These are phyloP conservation scores for Hypotaenidia okinawae DNA, from an alignment of 2,797 vertebrate genomes.

Conservation along the genomic window DNA sequence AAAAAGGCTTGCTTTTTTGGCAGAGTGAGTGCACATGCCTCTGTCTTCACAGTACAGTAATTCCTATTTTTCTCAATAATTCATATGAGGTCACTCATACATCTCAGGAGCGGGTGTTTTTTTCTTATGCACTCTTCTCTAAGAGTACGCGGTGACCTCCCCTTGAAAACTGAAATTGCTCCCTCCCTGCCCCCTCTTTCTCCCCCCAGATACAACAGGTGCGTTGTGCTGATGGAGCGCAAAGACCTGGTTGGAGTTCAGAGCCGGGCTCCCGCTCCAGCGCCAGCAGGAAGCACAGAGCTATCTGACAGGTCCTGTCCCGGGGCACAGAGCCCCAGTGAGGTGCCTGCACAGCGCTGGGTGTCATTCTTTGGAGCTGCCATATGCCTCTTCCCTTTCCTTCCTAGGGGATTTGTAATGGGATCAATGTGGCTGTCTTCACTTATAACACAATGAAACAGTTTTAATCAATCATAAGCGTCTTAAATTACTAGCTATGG, in stretches of 20 bases:
- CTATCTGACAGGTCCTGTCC: neutral
- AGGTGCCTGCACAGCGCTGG: rapidly evolving
- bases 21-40: neutral
- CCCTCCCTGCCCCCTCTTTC: no score
- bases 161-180: slow-evolving; percentile 26
- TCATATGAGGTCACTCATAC: neutral
- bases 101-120: neutral
- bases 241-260: neutral
- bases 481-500: neutral
- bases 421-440: neutral
- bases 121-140: neutral
- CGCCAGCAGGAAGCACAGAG: slow-evolving; percentile 2
- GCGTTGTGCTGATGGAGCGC: neutral
- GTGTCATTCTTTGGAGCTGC: neutral
- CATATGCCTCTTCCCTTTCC: neutral
- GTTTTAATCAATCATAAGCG: neutral
- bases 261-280: neutral
- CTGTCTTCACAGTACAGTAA: neutral
- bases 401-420: neutral
- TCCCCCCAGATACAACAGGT: slow-evolving; percentile 15
- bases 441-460: neutral
- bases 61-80: slow-evolving; percentile 13
- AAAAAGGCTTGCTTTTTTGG: neutral
- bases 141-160: neutral
- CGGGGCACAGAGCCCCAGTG: neutral